A percentile compares a stretch with the other conserved stretches of the same genome.
These are phyloP conservation scores for Ptiloglossa arizonensis DNA, from an alignment of 1,140 invertebrate species.

Conservation along the genomic window DNA sequence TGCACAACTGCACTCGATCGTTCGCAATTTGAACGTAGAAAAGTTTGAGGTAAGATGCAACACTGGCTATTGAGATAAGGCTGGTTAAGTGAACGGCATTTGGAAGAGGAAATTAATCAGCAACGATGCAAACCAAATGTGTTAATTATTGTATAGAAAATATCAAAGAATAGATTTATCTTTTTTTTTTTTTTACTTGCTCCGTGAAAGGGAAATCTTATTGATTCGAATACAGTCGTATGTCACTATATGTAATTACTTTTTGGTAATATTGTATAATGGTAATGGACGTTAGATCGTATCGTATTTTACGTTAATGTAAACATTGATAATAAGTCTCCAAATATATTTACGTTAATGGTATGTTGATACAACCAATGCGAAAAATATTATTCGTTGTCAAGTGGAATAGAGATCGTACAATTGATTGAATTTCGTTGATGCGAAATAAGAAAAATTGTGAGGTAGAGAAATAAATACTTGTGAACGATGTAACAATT, in stretches of 20 bases:
- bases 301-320: too few relatives aligned
- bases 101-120: not conserved
- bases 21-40: not conserved
- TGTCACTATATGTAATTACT: not conserved
- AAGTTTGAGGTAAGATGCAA: not conserved
- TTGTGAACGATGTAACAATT: not conserved
- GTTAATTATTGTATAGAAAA: not conserved
- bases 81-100: not conserved
- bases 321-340: too few relatives aligned
- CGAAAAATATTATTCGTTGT: not conserved
- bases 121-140: not conserved
- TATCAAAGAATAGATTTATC: not conserved
- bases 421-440: too few relatives aligned
- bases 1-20: too few relatives aligned
- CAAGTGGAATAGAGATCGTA: not conserved
- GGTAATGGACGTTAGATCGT: too few relatives aligned
- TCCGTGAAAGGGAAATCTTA: not conserved
- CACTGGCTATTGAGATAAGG: not conserved
- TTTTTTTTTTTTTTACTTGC: too few relatives aligned
- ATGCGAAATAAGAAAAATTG: not conserved
- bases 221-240: not conserved
- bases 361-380: too few relatives aligned
- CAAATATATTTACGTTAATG: too few relatives aligned
- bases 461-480: not conserved
- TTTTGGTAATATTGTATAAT: not conserved